Conservation (phyloP, 2,888 invertebrate species). For the Horisme vitalbata region DNA sequence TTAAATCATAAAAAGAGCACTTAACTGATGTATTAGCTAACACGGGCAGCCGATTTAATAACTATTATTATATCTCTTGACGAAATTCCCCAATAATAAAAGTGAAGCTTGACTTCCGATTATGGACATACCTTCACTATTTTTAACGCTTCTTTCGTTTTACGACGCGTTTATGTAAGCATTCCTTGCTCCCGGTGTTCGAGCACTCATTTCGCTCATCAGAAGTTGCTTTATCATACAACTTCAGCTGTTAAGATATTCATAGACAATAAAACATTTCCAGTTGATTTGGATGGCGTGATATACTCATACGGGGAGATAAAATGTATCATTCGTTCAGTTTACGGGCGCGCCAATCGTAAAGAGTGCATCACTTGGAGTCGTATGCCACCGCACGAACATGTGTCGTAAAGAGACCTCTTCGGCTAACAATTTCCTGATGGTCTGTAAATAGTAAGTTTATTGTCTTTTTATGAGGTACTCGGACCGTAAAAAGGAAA, state of each 20-base stretch:
- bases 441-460: conserved; percentile 84
- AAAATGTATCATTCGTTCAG: conserved; percentile 72
- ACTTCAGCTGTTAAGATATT: conserved; percentile 21
- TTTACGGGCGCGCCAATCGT: conserved; percentile 77
- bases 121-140: conserved; percentile 32
- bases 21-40: conserved; percentile 74
- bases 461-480: conserved; percentile 84
- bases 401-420: conserved; percentile 83
- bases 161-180: conserved; percentile 36
- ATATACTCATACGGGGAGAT: conserved; percentile 56
- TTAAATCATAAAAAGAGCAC: conserved; percentile 78
- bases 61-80: conserved; percentile 77
- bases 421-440: conserved; percentile 83
- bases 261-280: conserved; percentile 43
- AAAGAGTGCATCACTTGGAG: conserved; percentile 74
- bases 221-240: conserved; percentile 12
- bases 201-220: conserved; percentile 20
- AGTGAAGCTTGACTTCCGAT: conserved; percentile 51
- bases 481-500: conserved; percentile 84
- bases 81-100: conserved; percentile 70
- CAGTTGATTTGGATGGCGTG: conserved; percentile 52
- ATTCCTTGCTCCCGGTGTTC: conserved; percentile 25
- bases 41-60: conserved; percentile 72
- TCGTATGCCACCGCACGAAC: conserved; percentile 64
- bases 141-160: conserved; percentile 48